These are phyloP conservation scores for Myxocyprinus asiaticus DNA, from an alignment of 2,113 vertebrate species.

Conservation along the genomic window DNA sequence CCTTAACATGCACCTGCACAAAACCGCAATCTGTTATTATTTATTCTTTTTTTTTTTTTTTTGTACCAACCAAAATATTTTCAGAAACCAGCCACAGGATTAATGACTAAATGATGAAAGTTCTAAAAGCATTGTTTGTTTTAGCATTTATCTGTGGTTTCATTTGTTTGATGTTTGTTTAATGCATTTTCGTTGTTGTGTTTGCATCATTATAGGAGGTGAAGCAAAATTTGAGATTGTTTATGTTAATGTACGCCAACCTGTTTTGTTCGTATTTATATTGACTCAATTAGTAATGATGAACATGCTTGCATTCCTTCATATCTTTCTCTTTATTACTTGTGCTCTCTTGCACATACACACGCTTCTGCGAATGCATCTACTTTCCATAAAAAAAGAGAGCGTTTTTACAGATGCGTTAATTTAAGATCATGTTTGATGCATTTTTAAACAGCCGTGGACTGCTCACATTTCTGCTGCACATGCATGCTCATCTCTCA, in stretches of 20 bases:
- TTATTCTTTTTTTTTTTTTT: neutral
- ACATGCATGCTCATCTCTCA: conserved; percentile 68
- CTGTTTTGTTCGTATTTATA: conserved; percentile 6
- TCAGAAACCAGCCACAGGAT: conserved; percentile 12
- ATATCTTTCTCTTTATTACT: neutral
- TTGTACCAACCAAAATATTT: neutral
- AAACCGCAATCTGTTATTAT: conserved; percentile 38
- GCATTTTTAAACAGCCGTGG: conserved; percentile 79
- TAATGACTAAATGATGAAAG: neutral
- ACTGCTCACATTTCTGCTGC: conserved; percentile 70
- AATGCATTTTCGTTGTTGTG: neutral
- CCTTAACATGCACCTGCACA: conserved; percentile 53
- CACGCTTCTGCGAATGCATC: conserved; percentile 42
- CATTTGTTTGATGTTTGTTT: neutral
- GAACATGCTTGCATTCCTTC: conserved; percentile 17
- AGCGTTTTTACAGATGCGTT: conserved; percentile 53
- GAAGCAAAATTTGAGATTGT: no score
- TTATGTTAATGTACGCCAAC: neutral
- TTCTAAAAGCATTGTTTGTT: neutral
- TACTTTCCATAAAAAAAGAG: conserved; percentile 46
- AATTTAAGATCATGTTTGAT: conserved; percentile 78
- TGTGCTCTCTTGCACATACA: conserved; percentile 49
- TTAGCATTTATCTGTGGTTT: neutral
- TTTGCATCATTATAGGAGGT: neutral
- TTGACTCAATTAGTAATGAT: conserved; percentile 18